phyloP scores from a whole-genome alignment of 2,888 invertebrate genomes.

The Anagyrus pseudococci region DNA sequence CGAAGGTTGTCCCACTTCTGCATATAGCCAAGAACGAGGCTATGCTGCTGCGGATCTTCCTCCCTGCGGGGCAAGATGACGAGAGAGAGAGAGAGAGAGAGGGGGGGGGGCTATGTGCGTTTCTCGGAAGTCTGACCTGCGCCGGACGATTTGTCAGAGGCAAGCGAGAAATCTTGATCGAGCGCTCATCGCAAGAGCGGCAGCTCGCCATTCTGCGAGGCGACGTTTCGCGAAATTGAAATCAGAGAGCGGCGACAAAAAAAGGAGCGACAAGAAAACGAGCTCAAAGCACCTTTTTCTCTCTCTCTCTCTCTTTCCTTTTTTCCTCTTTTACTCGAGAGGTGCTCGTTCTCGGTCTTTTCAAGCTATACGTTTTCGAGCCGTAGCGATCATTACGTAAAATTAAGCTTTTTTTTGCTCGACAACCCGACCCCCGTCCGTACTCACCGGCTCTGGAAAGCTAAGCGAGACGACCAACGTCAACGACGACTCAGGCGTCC shows the following conservation, averaged over 20 bases:
- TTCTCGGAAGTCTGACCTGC: conserved; percentile 4
- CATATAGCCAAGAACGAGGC: neutral
- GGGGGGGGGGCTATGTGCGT: neutral
- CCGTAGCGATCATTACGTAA: conserved; percentile 28
- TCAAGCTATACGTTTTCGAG: neutral
- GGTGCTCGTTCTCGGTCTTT: neutral
- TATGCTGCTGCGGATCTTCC: neutral
- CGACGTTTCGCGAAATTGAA: conserved; percentile 34
- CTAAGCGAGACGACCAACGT: no score
- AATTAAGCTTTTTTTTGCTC: conserved; percentile 23
- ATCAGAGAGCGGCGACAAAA: conserved; percentile 11
- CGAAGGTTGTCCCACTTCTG: conserved; percentile 31
- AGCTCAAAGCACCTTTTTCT: no score
- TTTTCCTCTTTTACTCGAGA: neutral
- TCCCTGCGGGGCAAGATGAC: neutral
- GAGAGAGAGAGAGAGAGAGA: neutral
- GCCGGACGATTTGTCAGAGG: conserved; percentile 27
- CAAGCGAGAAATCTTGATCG: conserved; percentile 32
- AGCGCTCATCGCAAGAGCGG: neutral
- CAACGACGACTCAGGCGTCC: neutral
- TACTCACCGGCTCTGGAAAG: no score
- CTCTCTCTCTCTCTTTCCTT: no score
- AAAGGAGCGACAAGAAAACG: conserved; percentile 2
- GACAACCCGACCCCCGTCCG: no score
- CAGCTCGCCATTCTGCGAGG: neutral